Evolutionary conservation across 2,113 vertebrate genomes (phyloP).

Genomic region (Corvus moneduloides): DNA sequence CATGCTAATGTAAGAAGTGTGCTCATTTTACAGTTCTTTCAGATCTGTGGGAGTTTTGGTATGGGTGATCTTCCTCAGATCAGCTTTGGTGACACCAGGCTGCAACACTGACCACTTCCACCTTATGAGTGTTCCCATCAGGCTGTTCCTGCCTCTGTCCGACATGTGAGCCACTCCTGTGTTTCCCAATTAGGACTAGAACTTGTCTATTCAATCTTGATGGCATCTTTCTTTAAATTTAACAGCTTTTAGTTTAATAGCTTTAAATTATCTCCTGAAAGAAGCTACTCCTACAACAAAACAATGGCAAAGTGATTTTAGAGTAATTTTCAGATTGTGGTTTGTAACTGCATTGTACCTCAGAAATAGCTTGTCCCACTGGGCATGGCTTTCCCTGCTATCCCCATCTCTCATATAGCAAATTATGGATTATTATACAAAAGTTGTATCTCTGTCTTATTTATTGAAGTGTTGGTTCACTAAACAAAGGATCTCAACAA

Average conservation of each 20-base stretch:
- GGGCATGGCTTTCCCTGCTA: neutral
- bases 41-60: neutral
- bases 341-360: neutral
- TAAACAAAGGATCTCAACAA: conserved; percentile 18
- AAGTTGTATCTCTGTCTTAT: conserved; percentile 29
- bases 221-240: neutral
- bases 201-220: neutral
- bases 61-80: neutral
- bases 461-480: conserved; percentile 6
- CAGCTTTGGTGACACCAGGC: neutral
- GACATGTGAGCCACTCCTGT: fast-evolving
- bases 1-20: fast-evolving
- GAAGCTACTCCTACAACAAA: neutral
- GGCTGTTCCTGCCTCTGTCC: neutral
- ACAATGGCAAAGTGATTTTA: neutral
- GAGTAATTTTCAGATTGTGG: neutral
- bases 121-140: neutral
- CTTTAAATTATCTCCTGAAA: neutral
- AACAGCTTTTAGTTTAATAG: too few relatives aligned
- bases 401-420: neutral
- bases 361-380: neutral
- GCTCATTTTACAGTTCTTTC: neutral
- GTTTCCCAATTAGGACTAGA: neutral
- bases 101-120: neutral
- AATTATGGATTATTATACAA: neutral